Evolutionary conservation across 2,113 vertebrate species (phyloP), one percentile per base, ranked within the genome.

Genomic region (Petromus typicus): DNA sequence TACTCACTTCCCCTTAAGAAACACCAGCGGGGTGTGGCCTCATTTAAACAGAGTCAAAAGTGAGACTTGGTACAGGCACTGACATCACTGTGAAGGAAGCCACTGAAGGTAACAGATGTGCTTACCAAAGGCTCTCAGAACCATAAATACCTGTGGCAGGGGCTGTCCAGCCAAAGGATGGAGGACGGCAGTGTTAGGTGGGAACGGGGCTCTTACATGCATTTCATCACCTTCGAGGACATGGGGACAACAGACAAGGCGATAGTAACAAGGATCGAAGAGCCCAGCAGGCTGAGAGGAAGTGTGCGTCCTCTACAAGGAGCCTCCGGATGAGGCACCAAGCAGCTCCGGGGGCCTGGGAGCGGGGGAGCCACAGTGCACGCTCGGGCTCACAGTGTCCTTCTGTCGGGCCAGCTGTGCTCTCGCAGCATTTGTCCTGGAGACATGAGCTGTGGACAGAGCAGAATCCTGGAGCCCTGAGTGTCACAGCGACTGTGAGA

Each of bases 181-280:
- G n/a, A n/a, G n/a, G n/a, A n/a, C n/a, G n/a, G n/a, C n/a, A n/a
- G n/a, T n/a, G n/a, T n/a, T 97, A 66, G 99, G 99, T 82, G 99
- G 99, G 98, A 99, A 98, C 98, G 99, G 99, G 97, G 99, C 97
- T 96, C 98, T 98, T 98, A 99, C 98, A 98, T 98, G 98, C 98
- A 99, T 99, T 98, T 98, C 98, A 75, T 98, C 99, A 99, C 98
- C 98, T 99, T 98, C 98, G 98, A 98, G 98, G 98, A 98, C 97
- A 99, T 98, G 99, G 98, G 99, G 98, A 99, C 98, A 98, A 99
- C 98, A 99, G 98, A 99, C 98, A 98, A 98, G 98, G 99, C 99
- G 98, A 99, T 98, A 94, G 98, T 97, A 98, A 99, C 98, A 99
- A 98, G 98, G 99, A 98, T 98, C 94, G 97, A 98, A 98, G 98